Base-by-base conservation (phyloP, 2,888 invertebrate genomes). In the Polylopha cassiicola region DNA sequence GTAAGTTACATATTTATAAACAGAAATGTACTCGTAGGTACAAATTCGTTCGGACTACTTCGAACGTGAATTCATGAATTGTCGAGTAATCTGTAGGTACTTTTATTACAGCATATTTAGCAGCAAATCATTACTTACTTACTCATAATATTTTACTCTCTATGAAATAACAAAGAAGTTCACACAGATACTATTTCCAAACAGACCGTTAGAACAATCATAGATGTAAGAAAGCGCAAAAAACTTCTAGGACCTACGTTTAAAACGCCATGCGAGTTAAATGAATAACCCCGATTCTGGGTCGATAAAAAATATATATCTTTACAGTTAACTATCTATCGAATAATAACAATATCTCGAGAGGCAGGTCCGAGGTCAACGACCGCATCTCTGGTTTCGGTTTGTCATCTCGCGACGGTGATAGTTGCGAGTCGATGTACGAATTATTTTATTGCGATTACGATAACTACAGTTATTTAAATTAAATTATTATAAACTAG, bases 241-340 rank as follows among this genome's bases (percentile, higher is more conserved):
- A 43, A 37, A 28, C 37, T 30, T 32, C 28, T 18, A 4, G 27
- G 8, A 7, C 29, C 30, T 23, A 30, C 41, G 21, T 30, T 29
- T 41, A 41, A 34, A 37, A 33, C 31, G 37, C 29, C 39, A 41
- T 20, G 47, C 51, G 43, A 74, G 72, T 74, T 67, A 72, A 76
- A 73, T 61, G 65, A 63, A 68, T 70, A 75, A 71, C 73, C 72
- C 58, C 69, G 63, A 71, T 76, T 65, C 68, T 51, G 53, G 30
- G 46, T 63, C 59, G 65, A 78, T 75, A 81, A 76, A 78, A 74
- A 76, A 72, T 73, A 60, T 70, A 72, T 73, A 60, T 69, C 55
- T 69, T 67, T 69, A 84, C 82, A 81, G 84, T 80, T 84, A n/a
- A n/a, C n/a, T n/a, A 84, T 75, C 74, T 80, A 81, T 80, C 77